Evolutionary conservation across 2,113 vertebrate genomes (phyloP).

Genomic region (Holacanthus passer): DNA sequence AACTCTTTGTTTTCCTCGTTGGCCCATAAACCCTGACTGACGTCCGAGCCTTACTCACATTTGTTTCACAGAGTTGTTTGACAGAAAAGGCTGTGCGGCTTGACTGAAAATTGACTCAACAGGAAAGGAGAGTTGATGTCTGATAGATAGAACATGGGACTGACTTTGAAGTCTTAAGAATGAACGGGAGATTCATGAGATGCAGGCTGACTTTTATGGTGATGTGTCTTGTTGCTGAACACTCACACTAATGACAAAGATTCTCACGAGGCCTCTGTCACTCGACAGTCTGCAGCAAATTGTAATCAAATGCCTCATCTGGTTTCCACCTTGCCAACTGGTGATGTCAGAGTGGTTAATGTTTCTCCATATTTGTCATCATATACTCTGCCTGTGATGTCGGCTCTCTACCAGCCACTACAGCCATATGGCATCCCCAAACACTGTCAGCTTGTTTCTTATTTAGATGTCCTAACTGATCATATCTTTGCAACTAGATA

Average conservation of each 20-base stretch:
- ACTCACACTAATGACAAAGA: conserved; percentile 38
- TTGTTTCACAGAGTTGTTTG: conserved; percentile 32
- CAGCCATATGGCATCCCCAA: neutral
- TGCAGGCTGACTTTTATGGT: conserved; percentile 13
- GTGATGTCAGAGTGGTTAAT: conserved; percentile 55
- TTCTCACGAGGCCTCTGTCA: conserved; percentile 30
- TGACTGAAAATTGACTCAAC: conserved; percentile 40
- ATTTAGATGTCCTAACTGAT: conserved; percentile 12
- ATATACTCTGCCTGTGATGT: conserved; percentile 15
- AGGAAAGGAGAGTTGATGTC: conserved; percentile 46
- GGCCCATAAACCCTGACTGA: conserved; percentile 23
- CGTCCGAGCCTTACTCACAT: neutral
- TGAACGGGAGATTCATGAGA: conserved; percentile 25
- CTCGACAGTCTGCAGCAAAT: conserved; percentile 12
- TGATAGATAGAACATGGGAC: conserved; percentile 23
- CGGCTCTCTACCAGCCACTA: conserved; percentile 20
- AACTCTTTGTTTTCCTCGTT: conserved; percentile 28
- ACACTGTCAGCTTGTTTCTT: conserved; percentile 9
- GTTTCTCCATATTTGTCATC: conserved; percentile 45
- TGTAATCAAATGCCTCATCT: conserved; percentile 43
- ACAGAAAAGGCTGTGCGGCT: conserved; percentile 40
- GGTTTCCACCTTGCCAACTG: conserved; percentile 14
- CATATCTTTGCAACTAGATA: neutral
- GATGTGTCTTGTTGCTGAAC: conserved; percentile 44
- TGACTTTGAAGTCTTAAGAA: conserved; percentile 48